Evolutionary conservation across 2,113 vertebrate species (phyloP).

Genomic region (Albula goreensis): DNA sequence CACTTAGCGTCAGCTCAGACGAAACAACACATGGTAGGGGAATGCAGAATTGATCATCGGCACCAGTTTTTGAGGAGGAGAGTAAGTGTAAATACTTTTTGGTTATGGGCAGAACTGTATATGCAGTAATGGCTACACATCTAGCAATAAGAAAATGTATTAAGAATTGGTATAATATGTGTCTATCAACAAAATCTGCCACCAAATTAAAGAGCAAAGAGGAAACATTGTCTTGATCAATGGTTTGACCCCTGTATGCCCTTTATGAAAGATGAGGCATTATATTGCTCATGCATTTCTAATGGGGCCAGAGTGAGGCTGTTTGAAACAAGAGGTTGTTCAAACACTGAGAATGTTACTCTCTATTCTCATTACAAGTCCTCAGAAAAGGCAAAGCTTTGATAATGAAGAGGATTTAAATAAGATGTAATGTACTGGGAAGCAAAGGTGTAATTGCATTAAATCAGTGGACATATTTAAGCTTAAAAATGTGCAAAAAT

Average conservation of each 20-base stretch:
- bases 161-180: not conserved
- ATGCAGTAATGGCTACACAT: not conserved
- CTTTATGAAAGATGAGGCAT: constrained; percentile 60
- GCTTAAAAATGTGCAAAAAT: not conserved
- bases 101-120: not conserved
- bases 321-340: constrained; percentile 65
- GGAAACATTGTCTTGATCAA: constrained; percentile 4
- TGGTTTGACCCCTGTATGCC: constrained; percentile 11
- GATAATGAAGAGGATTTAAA: constrained; percentile 69
- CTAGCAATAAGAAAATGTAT: not conserved
- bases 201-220: constrained; percentile 15
- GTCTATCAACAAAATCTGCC: not conserved
- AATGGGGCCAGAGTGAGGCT: constrained; percentile 69
- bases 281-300: constrained; percentile 66
- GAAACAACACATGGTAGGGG: too few relatives aligned
- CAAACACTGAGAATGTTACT: constrained; percentile 67
- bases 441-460: constrained; percentile 67
- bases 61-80: not conserved
- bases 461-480: constrained; percentile 66
- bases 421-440: constrained; percentile 58
- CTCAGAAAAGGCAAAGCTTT: constrained; percentile 67
- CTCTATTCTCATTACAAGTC: constrained; percentile 71
- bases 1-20: too few relatives aligned
- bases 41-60: not conserved
- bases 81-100: not conserved